These are phyloP conservation scores for Dromas ardeola DNA, from an alignment of 2,113 vertebrate species.

Conservation along the genomic window DNA sequence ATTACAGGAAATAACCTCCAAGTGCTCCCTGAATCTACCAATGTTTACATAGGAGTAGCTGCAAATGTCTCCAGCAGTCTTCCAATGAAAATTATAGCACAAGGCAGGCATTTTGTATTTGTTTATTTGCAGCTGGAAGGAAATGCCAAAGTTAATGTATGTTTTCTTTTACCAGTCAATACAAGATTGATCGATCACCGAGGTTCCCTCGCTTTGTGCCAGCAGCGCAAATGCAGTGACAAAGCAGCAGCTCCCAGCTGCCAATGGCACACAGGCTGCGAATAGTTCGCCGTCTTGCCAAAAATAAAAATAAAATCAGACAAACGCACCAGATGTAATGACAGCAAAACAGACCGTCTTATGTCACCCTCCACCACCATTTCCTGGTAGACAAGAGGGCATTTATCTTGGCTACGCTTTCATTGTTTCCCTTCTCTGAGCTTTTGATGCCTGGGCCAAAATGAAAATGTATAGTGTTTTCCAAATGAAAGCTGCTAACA, in stretches of 20 bases:
- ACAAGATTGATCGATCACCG: conserved; percentile 29
- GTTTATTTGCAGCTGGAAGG: conserved; percentile 43
- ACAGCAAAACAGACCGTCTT: background rate
- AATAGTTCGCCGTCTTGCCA: background rate
- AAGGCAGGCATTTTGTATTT: conserved; percentile 27
- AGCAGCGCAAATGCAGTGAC: background rate
- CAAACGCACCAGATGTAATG: background rate
- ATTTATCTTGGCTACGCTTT: conserved; percentile 5
- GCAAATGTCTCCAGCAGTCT: conserved; percentile 15
- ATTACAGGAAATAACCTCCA: conserved; percentile 63
- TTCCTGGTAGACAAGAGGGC: background rate
- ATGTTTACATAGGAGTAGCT: conserved; percentile 28
- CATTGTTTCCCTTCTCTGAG: background rate
- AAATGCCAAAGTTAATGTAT: conserved; percentile 3
- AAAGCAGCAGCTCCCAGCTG: conserved; percentile 4
- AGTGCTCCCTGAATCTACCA: conserved; percentile 10
- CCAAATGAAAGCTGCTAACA: conserved; percentile 24
- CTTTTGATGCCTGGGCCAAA: conserved; percentile 30
- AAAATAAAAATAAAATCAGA: background rate
- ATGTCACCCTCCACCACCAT: background rate
- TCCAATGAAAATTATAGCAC: conserved; percentile 15
- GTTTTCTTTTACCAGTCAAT: conserved; percentile 2
- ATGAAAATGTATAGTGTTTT: background rate
- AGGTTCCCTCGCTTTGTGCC: background rate
- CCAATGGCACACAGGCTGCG: background rate